A percentile compares a stretch with the other conserved stretches of the same genome.
Evolutionary conservation across 2,888 invertebrate genomes (phyloP).

Genomic region (Eulithis testata): DNA sequence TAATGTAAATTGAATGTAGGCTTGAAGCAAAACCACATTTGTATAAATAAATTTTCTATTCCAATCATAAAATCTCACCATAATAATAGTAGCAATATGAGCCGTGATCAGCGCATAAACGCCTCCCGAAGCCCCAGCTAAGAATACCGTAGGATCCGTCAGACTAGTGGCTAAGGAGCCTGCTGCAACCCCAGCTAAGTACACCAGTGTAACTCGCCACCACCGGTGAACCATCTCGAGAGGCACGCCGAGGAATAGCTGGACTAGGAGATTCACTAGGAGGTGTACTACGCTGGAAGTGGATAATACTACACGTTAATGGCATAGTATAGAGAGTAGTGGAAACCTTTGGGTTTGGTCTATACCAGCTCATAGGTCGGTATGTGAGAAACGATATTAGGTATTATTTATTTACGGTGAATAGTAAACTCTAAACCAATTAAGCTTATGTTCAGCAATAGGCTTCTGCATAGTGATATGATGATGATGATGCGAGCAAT

Average conservation of each 20-base stretch:
- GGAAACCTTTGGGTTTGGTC: no score
- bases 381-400: no score
- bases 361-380: no score
- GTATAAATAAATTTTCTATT: no score
- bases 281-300: slow-evolving; percentile 91
- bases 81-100: slow-evolving; percentile 95
- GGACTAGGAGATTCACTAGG: slow-evolving; percentile 95
- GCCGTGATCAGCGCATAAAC: slow-evolving; percentile 97
- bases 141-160: slow-evolving; percentile 90
- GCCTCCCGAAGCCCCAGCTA: slow-evolving; percentile 98
- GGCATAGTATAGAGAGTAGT: no score
- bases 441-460: no score
- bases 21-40: no score
- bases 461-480: no score
- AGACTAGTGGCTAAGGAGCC: slow-evolving; percentile 94
- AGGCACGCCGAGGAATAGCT: slow-evolving; percentile 96
- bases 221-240: slow-evolving; percentile 98
- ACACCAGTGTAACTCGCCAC: slow-evolving; percentile 95
- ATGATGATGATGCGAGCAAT: no score
- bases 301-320: background rate
- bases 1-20: no score
- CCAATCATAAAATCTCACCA: slow-evolving; percentile 82
- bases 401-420: no score
- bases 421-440: no score
- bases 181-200: slow-evolving; percentile 92